phyloP scores from a whole-genome alignment of 2,888 invertebrate genomes.

The Gymnosoma rotundatum region DNA sequence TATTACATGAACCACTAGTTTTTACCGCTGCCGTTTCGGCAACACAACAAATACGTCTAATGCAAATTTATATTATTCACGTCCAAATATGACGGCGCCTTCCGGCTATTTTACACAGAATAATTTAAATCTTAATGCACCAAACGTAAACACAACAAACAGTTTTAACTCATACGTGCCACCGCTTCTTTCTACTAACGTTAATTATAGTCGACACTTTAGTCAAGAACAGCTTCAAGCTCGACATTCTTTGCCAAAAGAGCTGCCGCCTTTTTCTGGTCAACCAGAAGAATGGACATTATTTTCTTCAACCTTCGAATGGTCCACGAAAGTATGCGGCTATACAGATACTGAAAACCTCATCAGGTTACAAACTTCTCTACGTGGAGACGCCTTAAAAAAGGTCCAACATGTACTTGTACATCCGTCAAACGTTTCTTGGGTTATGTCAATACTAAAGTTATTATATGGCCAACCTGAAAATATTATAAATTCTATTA shows the following conservation, averaged over 20 bases:
- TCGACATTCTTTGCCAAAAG: background rate
- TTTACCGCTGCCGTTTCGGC: no score
- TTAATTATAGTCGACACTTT: no score
- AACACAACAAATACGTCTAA: no score
- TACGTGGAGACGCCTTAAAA: background rate
- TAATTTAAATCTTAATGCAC: no score
- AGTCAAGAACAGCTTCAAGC: no score
- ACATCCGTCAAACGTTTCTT: conserved; percentile 5
- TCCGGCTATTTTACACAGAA: no score
- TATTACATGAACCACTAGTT: no score
- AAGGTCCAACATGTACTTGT: conserved; percentile 4
- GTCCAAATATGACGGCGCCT: no score
- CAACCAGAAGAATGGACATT: conserved; percentile 10
- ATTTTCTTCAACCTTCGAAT: background rate
- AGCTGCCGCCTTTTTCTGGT: background rate
- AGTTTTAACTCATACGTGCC: no score
- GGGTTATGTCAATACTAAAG: background rate
- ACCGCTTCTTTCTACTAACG: no score
- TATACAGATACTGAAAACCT: conserved; percentile 1
- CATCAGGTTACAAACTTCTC: background rate
- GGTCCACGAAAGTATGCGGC: conserved; percentile 8
- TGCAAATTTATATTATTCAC: no score
- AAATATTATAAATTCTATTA: background rate
- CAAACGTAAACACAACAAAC: no score
- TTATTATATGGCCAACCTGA: conserved; percentile 2